These are phyloP conservation scores for Formica aserva DNA, from an alignment of 2,888 invertebrate genomes.

Conservation along the genomic window DNA sequence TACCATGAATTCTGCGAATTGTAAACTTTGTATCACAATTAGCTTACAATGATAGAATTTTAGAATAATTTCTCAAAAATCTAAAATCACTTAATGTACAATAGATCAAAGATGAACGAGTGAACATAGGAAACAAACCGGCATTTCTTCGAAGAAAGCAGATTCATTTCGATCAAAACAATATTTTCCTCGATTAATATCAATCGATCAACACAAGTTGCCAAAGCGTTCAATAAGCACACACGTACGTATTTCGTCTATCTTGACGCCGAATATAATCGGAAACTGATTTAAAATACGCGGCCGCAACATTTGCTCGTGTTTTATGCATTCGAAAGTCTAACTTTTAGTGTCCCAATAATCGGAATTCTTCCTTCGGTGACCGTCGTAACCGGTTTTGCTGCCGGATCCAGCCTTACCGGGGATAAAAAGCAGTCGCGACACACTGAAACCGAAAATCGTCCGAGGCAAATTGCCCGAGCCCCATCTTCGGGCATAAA, in stretches of 20 bases:
- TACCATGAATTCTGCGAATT: too few species aligned
- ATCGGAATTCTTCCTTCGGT: background rate
- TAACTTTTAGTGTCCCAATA: background rate
- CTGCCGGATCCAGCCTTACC: background rate
- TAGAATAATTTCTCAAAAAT: too few species aligned
- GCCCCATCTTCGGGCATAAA: slow-evolving; percentile 31
- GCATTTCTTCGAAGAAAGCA: background rate
- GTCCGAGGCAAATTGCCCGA: slow-evolving; percentile 32
- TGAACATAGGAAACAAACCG: background rate
- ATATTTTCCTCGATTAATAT: background rate
- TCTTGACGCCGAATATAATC: background rate
- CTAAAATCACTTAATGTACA: background rate
- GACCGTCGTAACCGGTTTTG: background rate
- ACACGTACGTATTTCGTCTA: background rate
- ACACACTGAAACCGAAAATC: slow-evolving; percentile 41
- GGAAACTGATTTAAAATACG: background rate
- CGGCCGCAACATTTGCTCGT: background rate
- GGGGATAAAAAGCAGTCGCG: slow-evolving; percentile 4
- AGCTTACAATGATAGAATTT: too few species aligned
- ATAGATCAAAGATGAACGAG: background rate
- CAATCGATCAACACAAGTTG: background rate
- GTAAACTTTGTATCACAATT: too few species aligned
- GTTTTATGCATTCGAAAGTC: background rate
- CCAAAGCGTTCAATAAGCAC: background rate
- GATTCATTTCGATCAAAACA: background rate